phyloP scores from a whole-genome alignment of 2,113 vertebrate genomes.

The Podiceps cristatus region DNA sequence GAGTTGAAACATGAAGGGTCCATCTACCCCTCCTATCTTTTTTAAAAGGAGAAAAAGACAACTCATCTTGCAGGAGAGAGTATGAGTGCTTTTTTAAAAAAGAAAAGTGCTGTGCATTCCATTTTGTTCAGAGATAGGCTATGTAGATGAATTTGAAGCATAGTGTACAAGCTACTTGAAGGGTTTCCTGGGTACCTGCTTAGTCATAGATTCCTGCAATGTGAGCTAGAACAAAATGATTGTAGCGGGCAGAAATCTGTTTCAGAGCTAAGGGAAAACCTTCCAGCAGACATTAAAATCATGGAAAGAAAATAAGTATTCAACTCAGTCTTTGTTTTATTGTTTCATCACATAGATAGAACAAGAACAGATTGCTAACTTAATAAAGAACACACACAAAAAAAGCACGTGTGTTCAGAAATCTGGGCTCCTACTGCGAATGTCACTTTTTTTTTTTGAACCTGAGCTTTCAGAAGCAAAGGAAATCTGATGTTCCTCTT shows the following conservation, averaged over 20 bases:
- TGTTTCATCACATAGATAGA: not conserved
- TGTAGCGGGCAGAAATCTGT: not conserved
- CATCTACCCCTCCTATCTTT: not conserved
- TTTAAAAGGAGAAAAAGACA: not conserved
- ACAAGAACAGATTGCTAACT: not conserved
- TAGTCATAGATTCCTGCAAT: not conserved
- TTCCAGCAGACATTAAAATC: not conserved
- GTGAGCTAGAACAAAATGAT: not conserved
- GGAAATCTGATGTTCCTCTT: not conserved
- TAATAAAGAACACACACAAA: not conserved
- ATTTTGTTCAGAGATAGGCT: not conserved
- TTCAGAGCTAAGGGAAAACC: not conserved
- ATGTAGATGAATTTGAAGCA: not conserved
- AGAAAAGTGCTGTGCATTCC: not conserved
- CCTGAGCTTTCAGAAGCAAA: not conserved
- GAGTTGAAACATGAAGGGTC: slow-evolving; percentile 7
- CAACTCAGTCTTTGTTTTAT: not conserved
- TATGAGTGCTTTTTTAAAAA: not conserved
- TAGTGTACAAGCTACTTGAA: not conserved
- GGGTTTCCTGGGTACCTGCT: not conserved
- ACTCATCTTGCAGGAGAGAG: not conserved
- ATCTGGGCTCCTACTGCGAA: not conserved
- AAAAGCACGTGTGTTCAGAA: not conserved
- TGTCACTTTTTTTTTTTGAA: not conserved
- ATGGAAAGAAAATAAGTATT: not conserved